phyloP scores from a whole-genome alignment of 2,113 vertebrate genomes.

The Butorides virescens region DNA sequence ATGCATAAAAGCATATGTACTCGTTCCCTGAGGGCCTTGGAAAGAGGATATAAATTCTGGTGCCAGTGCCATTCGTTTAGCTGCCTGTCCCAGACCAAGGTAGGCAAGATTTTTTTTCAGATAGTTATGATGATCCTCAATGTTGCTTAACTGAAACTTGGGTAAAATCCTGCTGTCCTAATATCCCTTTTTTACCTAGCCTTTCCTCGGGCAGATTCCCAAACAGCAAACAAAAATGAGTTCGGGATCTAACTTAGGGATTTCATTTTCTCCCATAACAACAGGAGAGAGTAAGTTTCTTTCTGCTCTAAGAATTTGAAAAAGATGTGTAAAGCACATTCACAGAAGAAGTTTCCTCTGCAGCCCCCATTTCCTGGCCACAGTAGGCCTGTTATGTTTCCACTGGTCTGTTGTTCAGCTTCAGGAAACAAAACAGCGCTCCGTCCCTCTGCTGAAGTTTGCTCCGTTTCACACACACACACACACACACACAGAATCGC shows the following conservation, averaged over 20 bases:
- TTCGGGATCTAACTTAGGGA: background rate
- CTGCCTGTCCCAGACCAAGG: background rate
- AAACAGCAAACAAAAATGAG: background rate
- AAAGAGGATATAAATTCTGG: background rate
- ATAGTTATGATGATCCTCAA: background rate
- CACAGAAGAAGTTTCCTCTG: background rate
- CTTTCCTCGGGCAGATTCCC: background rate
- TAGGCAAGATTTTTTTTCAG: background rate
- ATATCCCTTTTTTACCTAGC: background rate
- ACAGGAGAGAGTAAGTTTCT: background rate
- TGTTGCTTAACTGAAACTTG: background rate
- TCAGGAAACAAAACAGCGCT: background rate
- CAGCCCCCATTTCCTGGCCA: background rate
- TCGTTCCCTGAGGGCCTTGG: background rate
- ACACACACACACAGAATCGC: too few species aligned
- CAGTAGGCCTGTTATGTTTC: background rate
- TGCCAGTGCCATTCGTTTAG: background rate
- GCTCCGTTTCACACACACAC: too few species aligned
- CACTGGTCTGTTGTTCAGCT: background rate
- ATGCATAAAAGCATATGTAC: accelerated
- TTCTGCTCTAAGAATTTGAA: background rate
- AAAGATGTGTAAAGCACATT: background rate
- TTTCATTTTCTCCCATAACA: background rate
- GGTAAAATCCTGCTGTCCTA: background rate
- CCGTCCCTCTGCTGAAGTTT: background rate